These are phyloP conservation scores for Cotesia congregata DNA, from an alignment of 2,888 invertebrate species.

Conservation along the genomic window DNA sequence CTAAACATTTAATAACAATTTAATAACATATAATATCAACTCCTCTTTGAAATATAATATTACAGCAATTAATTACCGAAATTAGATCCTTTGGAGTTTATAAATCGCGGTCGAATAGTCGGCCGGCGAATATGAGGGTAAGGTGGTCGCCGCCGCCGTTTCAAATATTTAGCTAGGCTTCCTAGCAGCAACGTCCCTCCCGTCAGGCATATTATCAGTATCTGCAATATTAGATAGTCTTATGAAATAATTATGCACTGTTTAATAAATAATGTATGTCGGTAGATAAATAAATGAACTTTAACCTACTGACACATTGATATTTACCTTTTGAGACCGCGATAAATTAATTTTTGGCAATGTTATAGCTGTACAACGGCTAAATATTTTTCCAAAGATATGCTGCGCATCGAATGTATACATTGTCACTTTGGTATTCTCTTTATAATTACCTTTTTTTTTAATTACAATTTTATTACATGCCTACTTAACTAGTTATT, in stretches of 20 bases:
- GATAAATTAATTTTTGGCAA: conserved; percentile 72
- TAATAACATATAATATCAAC: conserved; percentile 11
- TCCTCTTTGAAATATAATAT: background rate
- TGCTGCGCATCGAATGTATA: conserved; percentile 57
- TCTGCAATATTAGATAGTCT: conserved; percentile 69
- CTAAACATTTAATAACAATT: conserved; percentile 47
- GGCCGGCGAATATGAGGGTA: conserved; percentile 60
- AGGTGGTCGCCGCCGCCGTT: conserved; percentile 73
- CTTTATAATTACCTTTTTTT: background rate
- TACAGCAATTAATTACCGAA: conserved; percentile 58
- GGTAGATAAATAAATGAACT: conserved; percentile 31
- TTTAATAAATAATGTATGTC: conserved; percentile 21
- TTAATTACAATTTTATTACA: background rate
- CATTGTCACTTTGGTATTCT: conserved; percentile 50
- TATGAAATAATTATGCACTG: background rate
- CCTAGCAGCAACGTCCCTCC: conserved; percentile 87
- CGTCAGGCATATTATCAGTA: conserved; percentile 81
- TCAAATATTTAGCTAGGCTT: conserved; percentile 84
- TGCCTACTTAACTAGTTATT: background rate
- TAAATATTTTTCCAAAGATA: conserved; percentile 58
- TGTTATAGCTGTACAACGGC: conserved; percentile 55
- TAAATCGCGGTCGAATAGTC: conserved; percentile 60
- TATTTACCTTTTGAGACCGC: conserved; percentile 79
- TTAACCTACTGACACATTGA: conserved; percentile 33
- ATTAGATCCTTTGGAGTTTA: conserved; percentile 63